Base-by-base conservation (phyloP, 2,797 vertebrate species). In the Micropoecilia bifurca region DNA sequence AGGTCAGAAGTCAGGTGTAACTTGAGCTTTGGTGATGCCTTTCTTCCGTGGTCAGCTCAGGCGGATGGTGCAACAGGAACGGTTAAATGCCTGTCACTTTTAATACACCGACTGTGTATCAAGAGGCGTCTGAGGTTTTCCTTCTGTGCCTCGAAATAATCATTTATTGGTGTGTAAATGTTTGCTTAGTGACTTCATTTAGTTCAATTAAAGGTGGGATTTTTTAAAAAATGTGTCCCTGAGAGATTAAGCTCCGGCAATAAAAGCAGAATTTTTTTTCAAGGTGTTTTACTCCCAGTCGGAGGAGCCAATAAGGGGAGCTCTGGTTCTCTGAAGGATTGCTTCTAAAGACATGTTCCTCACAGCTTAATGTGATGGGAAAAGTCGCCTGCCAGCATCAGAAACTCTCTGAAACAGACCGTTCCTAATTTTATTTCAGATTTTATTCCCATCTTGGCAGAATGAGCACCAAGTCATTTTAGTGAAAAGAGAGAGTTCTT, bases 391-490 rank as follows among this genome's bases (percentile, higher is more conserved):
- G 5, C 12, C 25, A 74, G 30, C 20, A 25, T 59, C 43, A 63
- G 74, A n/a, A 55, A 76, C 28, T 36, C 28, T 41, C 43, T 45
- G 39, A 75, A 57, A 75, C 22, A 41, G 39, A 75, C 41, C 43
- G 18, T 33, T 46, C 39, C 39, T 74, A 8, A 74, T 57, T 74
- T 73, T 57, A 61, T 63, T 43, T 48, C 45, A 36, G 16, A 33
- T 63, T 46, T 63, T 61, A 46, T 47, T 33, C 28, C 57, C 20
- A 47, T 45, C 18, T 47, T 33, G n/a, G 43, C 3, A 46, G 43
- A 75, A 63, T 45, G 12, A 45, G 39, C 22, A 75, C 59, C 39
- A 61, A 45, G 55, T 55, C 20, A 43, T 69, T 22, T 25, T 14
- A 16, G 48, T 53, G 13, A n/a, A 73, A 39, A 39, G 50, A 74